phyloP scores from a whole-genome alignment of 2,888 invertebrate species.

The Pteria penguin region DNA sequence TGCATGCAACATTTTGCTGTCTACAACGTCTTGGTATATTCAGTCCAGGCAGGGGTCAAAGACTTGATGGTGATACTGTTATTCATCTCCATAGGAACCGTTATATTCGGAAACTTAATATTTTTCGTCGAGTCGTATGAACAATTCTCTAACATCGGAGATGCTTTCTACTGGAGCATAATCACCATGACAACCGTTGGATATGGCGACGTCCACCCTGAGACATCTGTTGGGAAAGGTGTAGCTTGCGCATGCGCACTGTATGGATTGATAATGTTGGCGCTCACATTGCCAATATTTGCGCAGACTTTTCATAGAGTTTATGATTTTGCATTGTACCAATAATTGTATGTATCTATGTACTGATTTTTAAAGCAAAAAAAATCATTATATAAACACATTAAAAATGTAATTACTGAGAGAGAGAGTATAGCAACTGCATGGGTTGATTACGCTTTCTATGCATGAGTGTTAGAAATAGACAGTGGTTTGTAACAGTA shows the following conservation, averaged over 20 bases:
- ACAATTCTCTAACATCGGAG: constrained; percentile 51
- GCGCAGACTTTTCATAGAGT: constrained; percentile 56
- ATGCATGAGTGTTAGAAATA: too few relatives aligned
- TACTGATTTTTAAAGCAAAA: too few relatives aligned
- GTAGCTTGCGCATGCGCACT: constrained; percentile 54
- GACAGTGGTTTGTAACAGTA: too few relatives aligned
- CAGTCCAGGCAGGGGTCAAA: constrained; percentile 45
- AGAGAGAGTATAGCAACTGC: too few relatives aligned
- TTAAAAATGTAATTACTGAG: too few relatives aligned
- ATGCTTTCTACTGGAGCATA: constrained; percentile 59
- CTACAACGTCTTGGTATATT: constrained; percentile 54
- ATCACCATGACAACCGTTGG: constrained; percentile 60
- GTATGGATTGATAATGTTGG: constrained; percentile 54
- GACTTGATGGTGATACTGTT: constrained; percentile 54
- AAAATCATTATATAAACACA: too few relatives aligned
- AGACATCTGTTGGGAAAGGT: constrained; percentile 49
- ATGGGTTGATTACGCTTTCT: too few relatives aligned
- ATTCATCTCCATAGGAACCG: constrained; percentile 49
- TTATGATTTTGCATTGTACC: constrained; percentile 58
- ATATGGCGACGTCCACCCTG: constrained; percentile 56
- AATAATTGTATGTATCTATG: too few relatives aligned
- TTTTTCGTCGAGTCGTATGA: constrained; percentile 62
- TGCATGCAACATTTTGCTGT: constrained; percentile 51
- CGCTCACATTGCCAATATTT: constrained; percentile 55
- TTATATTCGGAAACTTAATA: constrained; percentile 57